Evolutionary conservation across 1,140 invertebrate genomes (phyloP).

Genomic region (Polypedilum vanderplanki): DNA sequence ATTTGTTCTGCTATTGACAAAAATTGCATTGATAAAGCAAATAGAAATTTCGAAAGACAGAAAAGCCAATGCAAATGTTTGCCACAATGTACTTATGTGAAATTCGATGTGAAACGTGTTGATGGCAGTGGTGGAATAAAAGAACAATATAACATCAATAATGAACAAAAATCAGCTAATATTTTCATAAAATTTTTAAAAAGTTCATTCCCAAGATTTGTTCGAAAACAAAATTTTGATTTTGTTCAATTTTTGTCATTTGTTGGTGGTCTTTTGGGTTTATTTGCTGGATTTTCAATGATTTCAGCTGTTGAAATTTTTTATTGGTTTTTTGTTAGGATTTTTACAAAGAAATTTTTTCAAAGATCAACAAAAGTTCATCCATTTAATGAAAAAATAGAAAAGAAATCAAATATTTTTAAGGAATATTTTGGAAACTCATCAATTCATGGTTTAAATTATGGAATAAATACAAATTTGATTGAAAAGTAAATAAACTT

Average conservation of each 20-base stretch:
- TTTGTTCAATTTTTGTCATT: background rate
- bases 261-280: background rate
- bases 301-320: background rate
- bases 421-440: background rate
- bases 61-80: background rate
- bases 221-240: background rate
- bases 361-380: background rate
- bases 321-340: background rate
- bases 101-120: background rate
- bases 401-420: background rate
- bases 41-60: background rate
- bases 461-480: background rate
- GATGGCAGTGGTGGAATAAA: background rate
- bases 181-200: background rate
- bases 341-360: background rate
- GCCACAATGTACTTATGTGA: background rate
- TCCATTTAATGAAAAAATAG: background rate
- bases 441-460: background rate
- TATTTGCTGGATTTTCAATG: background rate
- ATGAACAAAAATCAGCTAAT: background rate
- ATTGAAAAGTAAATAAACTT: background rate
- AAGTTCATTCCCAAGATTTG: background rate
- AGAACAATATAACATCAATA: background rate
- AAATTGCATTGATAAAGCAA: background rate
- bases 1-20: background rate